Evolutionary conservation across 2,113 vertebrate species (phyloP), one percentile per base, ranked within the genome.

Genomic region (Myrmecophaga tridactyla): DNA sequence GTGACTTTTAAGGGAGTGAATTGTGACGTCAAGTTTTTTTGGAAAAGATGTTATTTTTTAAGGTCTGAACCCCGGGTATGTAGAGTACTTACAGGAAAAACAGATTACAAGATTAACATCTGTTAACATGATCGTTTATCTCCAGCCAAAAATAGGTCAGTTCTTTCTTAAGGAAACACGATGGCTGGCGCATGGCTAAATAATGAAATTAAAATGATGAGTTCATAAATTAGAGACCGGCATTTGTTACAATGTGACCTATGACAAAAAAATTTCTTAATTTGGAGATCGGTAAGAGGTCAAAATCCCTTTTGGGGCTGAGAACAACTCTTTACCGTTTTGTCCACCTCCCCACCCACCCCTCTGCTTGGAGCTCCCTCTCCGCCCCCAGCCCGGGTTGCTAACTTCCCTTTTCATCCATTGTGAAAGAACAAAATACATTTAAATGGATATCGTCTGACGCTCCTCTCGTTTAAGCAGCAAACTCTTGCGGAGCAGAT

Each of bases 71-170:
- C 67, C 89, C 67, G 97, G 92, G 97, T 97, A 94, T 98, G 97
- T 87, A 96, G 98, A 98, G 97, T 98, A 98, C 97, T 98, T 98
- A 98, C 98, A 98, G 98, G 98, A 98, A 98, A 98, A 98, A 98
- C 98, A 98, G 98, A 99, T 98, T 98, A 98, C 98, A 98, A 98
- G 98, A 98, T 99, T 98, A 98, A 98, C 98, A 98, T 98, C 98
- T 98, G 98, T 98, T 98, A 98, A 98, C 98, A 98, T 97, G 98
- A 98, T 98, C 98, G 97, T 98, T 98, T 98, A 98, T 98, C 98
- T 98, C 98, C 97, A 97, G 98, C 98, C 98, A 98, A 98, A 99
- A 98, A 98, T 98, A 98, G 98, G 98, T 99, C 98, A 98, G 97
- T 97, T 98, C 98, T 98, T 98, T 98, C 98, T 98, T 98, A 98